Percentiles rank a stretch among this genome's conserved stretches.
Conservation (phyloP, 2,888 invertebrate species). For the Gasteruption jaculator region DNA sequence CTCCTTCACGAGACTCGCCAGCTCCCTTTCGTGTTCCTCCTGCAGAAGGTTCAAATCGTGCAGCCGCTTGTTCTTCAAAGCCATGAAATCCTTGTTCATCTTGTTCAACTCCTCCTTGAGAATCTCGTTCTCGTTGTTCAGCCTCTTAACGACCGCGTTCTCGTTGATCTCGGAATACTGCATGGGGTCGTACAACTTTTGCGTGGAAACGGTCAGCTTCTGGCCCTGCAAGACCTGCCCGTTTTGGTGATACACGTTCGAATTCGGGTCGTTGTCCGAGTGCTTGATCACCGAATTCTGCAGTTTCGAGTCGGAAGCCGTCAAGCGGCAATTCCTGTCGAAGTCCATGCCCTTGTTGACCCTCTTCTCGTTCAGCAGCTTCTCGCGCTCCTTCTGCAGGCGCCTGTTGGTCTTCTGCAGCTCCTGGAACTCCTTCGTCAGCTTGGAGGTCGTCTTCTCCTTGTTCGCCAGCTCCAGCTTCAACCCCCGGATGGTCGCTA, state of each 20-base stretch:
- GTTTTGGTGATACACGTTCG: conserved; percentile 44
- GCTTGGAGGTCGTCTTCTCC: conserved; percentile 67
- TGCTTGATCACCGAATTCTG: conserved; percentile 43
- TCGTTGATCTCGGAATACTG: conserved; percentile 48
- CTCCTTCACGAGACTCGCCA: conserved; percentile 48
- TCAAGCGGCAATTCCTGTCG: conserved; percentile 29
- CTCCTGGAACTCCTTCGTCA: conserved; percentile 74
- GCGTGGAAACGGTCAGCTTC: conserved; percentile 34
- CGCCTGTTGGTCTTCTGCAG: conserved; percentile 70
- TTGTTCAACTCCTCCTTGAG: conserved; percentile 65
- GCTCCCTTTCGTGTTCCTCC: conserved; percentile 50
- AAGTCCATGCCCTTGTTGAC: conserved; percentile 24
- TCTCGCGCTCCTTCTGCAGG: conserved; percentile 72
- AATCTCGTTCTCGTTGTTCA: conserved; percentile 56
- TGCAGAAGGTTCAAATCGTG: conserved; percentile 69
- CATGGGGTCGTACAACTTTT: conserved; percentile 46
- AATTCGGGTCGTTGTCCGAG: conserved; percentile 46
- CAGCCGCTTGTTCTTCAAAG: conserved; percentile 71
- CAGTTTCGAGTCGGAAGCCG: conserved; percentile 37
- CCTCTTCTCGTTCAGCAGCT: conserved; percentile 47
- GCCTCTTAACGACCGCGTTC: conserved; percentile 53
- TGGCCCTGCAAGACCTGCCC: conserved; percentile 32
- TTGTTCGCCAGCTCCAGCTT: conserved; percentile 71
- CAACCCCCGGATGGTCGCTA: conserved; percentile 75
- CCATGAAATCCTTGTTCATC: conserved; percentile 72